A percentile compares a stretch with the other conserved stretches of the same genome.
phyloP scores from a whole-genome alignment of 2,113 vertebrate species.

The western clawed frog (Xenopus tropicalis) region UCB_Xtro_10.0 CM004447.2:112998501-112999000 shows the following conservation, averaged over 20 bases:
- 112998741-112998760: slow-evolving; percentile 28
- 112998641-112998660: slow-evolving; percentile 15
- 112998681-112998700: neutral
- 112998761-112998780: neutral
- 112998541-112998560: slow-evolving; percentile 23
- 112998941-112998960: too few species aligned
- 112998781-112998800: slow-evolving; percentile 13
- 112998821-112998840: slow-evolving; percentile 15
- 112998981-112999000: too few species aligned
- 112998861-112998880: too few species aligned
- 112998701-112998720: neutral
- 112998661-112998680: slow-evolving; percentile 11
- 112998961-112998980: too few species aligned
- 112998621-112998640: slow-evolving; percentile 7
- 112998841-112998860: neutral
- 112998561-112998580: slow-evolving; percentile 32
- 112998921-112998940: too few species aligned
- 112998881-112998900: too few species aligned
- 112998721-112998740: slow-evolving; percentile 18
- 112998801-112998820: slow-evolving; percentile 17
- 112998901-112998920: too few species aligned
- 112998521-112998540: slow-evolving; percentile 26
- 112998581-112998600: slow-evolving; percentile 30
- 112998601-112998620: slow-evolving; percentile 24
- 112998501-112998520: slow-evolving; percentile 8